phyloP scores from a whole-genome alignment of 2,888 invertebrate genomes.

The Drosophila lutescens region DNA sequence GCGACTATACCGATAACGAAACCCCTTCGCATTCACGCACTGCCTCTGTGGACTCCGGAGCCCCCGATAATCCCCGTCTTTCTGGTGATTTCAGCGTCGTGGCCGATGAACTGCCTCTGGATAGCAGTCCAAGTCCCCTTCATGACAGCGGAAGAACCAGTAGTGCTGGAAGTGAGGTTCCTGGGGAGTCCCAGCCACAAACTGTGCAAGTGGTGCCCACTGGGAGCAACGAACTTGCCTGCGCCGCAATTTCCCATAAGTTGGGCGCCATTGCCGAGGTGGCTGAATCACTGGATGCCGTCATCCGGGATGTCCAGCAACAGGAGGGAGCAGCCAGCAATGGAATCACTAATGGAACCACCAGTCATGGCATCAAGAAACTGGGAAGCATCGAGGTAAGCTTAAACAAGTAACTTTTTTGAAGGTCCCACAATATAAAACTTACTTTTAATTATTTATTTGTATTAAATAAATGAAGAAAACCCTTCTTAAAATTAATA shows the following conservation, averaged over 20 bases:
- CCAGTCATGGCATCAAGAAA: slow-evolving; percentile 71
- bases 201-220: slow-evolving; percentile 80
- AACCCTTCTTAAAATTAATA: no score
- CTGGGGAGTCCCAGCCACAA: slow-evolving; percentile 18
- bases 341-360: slow-evolving; percentile 5
- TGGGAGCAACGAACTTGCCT: slow-evolving; percentile 87
- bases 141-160: slow-evolving; percentile 68
- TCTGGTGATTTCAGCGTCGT: slow-evolving; percentile 75
- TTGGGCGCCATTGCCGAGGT: slow-evolving; percentile 88
- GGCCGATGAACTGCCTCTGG: slow-evolving; percentile 74
- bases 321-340: slow-evolving; percentile 45
- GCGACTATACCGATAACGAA: slow-evolving; percentile 70
- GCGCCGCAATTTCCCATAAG: slow-evolving; percentile 88
- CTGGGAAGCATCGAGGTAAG: slow-evolving; percentile 75
- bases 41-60: slow-evolving; percentile 58
- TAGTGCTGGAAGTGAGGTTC: slow-evolving; percentile 48
- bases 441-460: no score
- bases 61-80: slow-evolving; percentile 42
- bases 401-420: no score
- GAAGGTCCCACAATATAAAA: no score
- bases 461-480: no score
- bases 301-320: slow-evolving; percentile 85
- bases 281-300: slow-evolving; percentile 88
- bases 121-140: slow-evolving; percentile 63
- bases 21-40: slow-evolving; percentile 69